phyloP scores from a whole-genome alignment of 2,888 invertebrate genomes.

The Epirrhoe tristata region DNA sequence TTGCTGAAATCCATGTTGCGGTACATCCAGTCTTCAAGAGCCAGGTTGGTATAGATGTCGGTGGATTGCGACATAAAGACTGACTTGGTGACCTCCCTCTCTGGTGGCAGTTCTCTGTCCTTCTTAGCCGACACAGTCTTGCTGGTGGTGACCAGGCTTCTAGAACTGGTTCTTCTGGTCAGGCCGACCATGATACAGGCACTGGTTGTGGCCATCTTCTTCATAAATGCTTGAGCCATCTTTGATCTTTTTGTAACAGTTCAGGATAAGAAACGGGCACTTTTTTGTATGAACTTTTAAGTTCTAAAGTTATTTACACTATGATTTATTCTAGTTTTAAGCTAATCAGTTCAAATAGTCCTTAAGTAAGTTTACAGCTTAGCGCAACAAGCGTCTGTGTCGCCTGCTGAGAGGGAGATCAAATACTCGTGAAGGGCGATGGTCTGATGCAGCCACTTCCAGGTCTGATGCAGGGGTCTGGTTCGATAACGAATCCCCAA shows the following conservation, averaged over 20 bases:
- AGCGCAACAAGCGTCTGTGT: conserved; percentile 85
- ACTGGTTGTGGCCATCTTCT: conserved; percentile 70
- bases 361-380: conserved; percentile 61
- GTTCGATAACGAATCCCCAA: conserved; percentile 95
- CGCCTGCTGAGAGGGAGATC: conserved; percentile 91
- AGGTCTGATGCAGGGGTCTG: conserved; percentile 95
- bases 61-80: conserved; percentile 96
- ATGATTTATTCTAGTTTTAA: conserved; percentile 33
- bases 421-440: conserved; percentile 95
- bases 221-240: conserved; percentile 81
- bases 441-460: conserved; percentile 98
- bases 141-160: conserved; percentile 62
- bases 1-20: conserved; percentile 93
- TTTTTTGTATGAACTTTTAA: conserved; percentile 80
- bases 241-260: conserved; percentile 51
- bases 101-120: conserved; percentile 63
- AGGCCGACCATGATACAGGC: conserved; percentile 73
- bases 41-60: conserved; percentile 96
- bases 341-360: conserved; percentile 60
- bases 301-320: conserved; percentile 67
- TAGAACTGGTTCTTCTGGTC: conserved; percentile 69
- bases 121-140: conserved; percentile 61
- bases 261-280: conserved; percentile 66
- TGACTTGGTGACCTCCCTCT: conserved; percentile 89
- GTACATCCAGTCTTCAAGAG: conserved; percentile 98